Evolutionary conservation across 2,797 vertebrate genomes (phyloP).

Genomic region (Melanotaenia pygmaea): DNA sequence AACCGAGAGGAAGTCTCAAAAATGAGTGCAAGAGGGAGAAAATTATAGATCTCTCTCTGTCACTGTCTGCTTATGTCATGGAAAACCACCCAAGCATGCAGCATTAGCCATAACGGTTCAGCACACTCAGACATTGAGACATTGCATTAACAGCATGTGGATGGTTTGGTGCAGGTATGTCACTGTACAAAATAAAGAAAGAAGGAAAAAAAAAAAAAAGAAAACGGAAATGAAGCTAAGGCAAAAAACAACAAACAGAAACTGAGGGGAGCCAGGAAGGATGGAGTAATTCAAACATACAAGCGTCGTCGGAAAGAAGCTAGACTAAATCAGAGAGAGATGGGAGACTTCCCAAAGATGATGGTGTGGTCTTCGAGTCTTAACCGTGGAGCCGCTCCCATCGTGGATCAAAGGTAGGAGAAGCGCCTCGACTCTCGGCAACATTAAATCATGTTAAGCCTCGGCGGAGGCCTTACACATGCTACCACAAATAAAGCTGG

Average conservation of each 20-base stretch:
- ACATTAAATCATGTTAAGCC: conserved; percentile 76
- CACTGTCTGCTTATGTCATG: conserved; percentile 75
- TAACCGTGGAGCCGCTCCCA: conserved; percentile 59
- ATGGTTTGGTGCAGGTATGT: conserved; percentile 32
- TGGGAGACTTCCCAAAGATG: conserved; percentile 53
- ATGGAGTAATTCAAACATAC: conserved; percentile 20
- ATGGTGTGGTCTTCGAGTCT: conserved; percentile 64
- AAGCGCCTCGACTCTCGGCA: conserved; percentile 68
- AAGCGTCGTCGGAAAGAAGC: conserved; percentile 14
- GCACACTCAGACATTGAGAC: conserved; percentile 57
- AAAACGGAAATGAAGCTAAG: neutral
- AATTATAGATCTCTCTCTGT: conserved; percentile 72
- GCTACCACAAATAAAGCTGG: conserved; percentile 74
- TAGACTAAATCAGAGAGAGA: conserved; percentile 20
- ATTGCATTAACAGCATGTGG: conserved; percentile 52
- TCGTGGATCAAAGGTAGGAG: conserved; percentile 72
- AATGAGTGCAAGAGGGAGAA: conserved; percentile 50
- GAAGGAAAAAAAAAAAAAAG: conserved; percentile 21
- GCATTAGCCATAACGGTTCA: conserved; percentile 47
- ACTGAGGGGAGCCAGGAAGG: neutral
- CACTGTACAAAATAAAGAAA: neutral
- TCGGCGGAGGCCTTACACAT: conserved; percentile 74
- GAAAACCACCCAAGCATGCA: conserved; percentile 58
- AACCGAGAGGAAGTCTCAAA: conserved; percentile 64
- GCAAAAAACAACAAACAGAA: conserved; percentile 25